phyloP scores from a whole-genome alignment of 2,113 vertebrate genomes.

The Xyrauchen texanus region DNA sequence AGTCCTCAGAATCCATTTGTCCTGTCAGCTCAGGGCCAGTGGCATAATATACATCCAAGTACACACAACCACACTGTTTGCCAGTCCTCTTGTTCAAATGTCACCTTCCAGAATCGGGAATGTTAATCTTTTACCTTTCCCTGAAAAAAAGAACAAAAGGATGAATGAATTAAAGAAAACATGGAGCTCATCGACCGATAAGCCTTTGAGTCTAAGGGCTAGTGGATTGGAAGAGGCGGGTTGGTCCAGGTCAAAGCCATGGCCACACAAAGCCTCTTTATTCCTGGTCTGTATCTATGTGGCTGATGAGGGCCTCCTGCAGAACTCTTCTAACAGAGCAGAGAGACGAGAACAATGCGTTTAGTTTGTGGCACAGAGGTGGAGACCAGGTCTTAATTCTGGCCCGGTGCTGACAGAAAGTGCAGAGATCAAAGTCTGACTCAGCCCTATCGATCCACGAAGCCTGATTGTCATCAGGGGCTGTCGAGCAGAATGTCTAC shows the following conservation, averaged over 20 bases:
- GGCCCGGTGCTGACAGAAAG: slow-evolving; percentile 49
- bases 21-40: neutral
- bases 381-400: slow-evolving; percentile 63
- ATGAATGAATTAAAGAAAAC: slow-evolving; percentile 25
- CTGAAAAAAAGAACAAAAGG: slow-evolving; percentile 67
- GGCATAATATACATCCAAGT: slow-evolving; percentile 40
- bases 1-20: slow-evolving; percentile 14
- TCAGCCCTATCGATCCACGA: slow-evolving; percentile 70
- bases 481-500: slow-evolving; percentile 54
- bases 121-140: slow-evolving; percentile 86
- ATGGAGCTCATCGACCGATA: slow-evolving; percentile 69
- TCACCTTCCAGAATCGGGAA: slow-evolving; percentile 79
- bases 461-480: slow-evolving; percentile 69
- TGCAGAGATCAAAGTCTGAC: slow-evolving; percentile 70
- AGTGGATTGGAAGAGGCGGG: slow-evolving; percentile 60
- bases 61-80: slow-evolving; percentile 66
- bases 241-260: slow-evolving; percentile 62
- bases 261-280: slow-evolving; percentile 89
- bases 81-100: slow-evolving; percentile 71
- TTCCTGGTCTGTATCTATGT: slow-evolving; percentile 73
- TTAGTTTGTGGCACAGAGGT: slow-evolving; percentile 60
- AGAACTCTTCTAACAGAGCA: slow-evolving; percentile 45
- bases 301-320: slow-evolving; percentile 54
- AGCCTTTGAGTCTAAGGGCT: slow-evolving; percentile 72
- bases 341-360: slow-evolving; percentile 59